A percentile compares a stretch with the other conserved stretches of the same genome.
These are phyloP conservation scores for Notodonta dromedarius DNA, from an alignment of 2,888 invertebrate genomes.

Conservation along the genomic window DNA sequence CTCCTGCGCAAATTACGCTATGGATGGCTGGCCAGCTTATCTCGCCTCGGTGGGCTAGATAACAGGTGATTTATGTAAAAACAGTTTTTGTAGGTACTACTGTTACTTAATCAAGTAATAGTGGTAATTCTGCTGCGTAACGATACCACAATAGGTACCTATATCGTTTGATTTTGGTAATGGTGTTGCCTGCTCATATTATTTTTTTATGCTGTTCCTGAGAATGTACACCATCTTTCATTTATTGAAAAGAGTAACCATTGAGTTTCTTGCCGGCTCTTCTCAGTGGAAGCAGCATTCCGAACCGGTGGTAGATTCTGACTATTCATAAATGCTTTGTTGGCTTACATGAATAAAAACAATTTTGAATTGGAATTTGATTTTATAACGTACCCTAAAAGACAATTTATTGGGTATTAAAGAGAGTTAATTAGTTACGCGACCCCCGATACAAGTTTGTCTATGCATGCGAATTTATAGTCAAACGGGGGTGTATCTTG, in stretches of 20 bases:
- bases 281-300: too few species aligned
- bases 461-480: conserved; percentile 48
- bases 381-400: conserved; percentile 15
- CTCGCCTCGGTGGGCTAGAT: conserved; percentile 22
- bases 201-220: too few species aligned
- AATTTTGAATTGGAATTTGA: too few species aligned
- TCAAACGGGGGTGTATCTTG: conserved; percentile 60
- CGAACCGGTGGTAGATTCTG: too few species aligned
- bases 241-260: too few species aligned
- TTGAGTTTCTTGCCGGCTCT: too few species aligned
- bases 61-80: conserved; percentile 24
- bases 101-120: neutral
- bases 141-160: neutral
- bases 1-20: conserved; percentile 39
- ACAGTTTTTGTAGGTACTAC: conserved; percentile 6
- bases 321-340: too few species aligned
- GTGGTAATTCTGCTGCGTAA: neutral
- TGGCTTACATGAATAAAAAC: too few species aligned
- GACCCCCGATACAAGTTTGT: conserved; percentile 36
- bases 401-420: conserved; percentile 45
- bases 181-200: too few species aligned
- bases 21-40: conserved; percentile 38
- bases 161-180: neutral
- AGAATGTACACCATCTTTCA: too few species aligned
- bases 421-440: conserved; percentile 5